These are phyloP conservation scores for Copsychus sechellarum DNA, from an alignment of 2,113 vertebrate species.

Conservation along the genomic window DNA sequence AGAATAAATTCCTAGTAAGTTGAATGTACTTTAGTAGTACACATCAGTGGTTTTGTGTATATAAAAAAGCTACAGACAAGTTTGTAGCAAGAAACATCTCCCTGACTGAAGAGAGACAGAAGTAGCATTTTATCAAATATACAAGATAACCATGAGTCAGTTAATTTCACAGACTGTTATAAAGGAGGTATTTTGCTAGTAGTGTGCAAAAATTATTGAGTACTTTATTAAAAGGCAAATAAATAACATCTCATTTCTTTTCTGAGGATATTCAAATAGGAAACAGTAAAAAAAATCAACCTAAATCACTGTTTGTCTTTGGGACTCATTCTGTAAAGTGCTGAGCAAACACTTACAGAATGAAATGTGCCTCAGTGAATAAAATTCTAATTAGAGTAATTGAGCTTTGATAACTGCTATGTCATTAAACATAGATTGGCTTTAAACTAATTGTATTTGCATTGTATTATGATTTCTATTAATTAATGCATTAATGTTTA, in stretches of 20 bases:
- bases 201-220: background rate
- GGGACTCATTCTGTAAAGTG: conserved; percentile 16
- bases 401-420: conserved; percentile 57
- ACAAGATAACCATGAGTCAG: background rate
- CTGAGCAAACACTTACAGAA: conserved; percentile 13
- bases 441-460: conserved; percentile 64
- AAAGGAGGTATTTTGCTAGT: background rate
- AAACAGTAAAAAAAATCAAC: background rate
- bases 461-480: conserved; percentile 38
- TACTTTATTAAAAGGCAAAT: background rate
- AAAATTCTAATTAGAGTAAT: conserved; percentile 56
- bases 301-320: background rate
- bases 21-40: background rate
- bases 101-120: background rate
- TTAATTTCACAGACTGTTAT: background rate
- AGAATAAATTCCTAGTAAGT: background rate
- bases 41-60: background rate
- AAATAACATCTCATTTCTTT: background rate
- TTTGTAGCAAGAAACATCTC: background rate
- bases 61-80: background rate
- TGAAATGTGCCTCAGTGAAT: conserved; percentile 10
- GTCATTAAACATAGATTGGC: conserved; percentile 59
- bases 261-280: background rate
- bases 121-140: background rate
- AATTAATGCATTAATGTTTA: conserved; percentile 17